Conservation (phyloP, 1,140 invertebrate genomes). For the Apis dorsata region DNA sequence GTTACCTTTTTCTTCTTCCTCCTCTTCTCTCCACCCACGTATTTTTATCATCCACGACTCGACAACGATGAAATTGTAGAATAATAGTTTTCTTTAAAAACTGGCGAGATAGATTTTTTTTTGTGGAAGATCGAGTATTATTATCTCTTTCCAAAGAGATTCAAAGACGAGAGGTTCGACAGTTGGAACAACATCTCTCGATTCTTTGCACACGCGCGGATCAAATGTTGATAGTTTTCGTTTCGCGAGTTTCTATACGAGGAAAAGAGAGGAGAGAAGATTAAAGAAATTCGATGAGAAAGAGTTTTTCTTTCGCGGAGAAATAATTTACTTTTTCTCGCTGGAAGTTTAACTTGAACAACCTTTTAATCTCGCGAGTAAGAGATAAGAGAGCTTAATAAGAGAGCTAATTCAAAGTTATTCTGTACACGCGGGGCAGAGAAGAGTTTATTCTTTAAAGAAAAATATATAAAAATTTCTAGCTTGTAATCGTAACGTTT, state of each 20-base stretch:
- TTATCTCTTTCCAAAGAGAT: too few species aligned
- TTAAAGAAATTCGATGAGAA: too few species aligned
- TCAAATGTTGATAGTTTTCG: too few species aligned
- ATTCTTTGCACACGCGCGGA: too few species aligned
- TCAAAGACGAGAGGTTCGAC: not conserved
- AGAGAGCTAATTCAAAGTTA: not conserved
- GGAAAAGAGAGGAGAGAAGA: too few species aligned
- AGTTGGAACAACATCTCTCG: not conserved
- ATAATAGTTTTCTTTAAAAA: not conserved
- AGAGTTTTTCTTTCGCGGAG: too few species aligned
- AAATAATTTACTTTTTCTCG: not conserved
- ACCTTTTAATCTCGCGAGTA: not conserved
- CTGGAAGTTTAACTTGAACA: not conserved
- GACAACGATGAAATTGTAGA: not conserved
- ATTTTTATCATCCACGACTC: constrained; percentile 11
- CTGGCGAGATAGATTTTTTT: too few species aligned
- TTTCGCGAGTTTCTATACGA: too few species aligned
- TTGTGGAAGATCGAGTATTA: too few species aligned
- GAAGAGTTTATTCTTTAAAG: too few species aligned
- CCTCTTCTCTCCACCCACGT: not conserved
- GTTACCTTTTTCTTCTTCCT: constrained; percentile 25
- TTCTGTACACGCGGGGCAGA: too few species aligned
- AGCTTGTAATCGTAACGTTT: not conserved
- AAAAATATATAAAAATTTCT: too few species aligned
- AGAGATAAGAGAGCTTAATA: not conserved